These are phyloP conservation scores for Leptoteleia sp. DNA, from an alignment of 1,140 invertebrate genomes.

Conservation along the genomic window DNA sequence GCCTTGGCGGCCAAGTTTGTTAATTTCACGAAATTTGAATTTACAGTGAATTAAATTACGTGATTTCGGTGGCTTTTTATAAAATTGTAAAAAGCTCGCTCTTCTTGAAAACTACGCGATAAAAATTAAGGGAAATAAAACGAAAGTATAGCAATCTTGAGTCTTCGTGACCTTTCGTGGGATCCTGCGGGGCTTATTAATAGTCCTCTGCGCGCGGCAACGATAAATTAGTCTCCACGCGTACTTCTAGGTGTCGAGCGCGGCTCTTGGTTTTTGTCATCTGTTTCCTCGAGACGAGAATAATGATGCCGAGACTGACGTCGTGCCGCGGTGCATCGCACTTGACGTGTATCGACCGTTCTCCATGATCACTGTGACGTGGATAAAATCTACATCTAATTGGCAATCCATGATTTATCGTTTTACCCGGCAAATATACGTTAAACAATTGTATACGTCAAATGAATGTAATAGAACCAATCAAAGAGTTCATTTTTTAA, in stretches of 20 bases:
- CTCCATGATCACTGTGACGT: constrained; percentile 18
- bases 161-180: constrained; percentile 65
- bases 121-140: constrained; percentile 11
- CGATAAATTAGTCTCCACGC: constrained; percentile 69
- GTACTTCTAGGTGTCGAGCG: constrained; percentile 69
- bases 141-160: constrained; percentile 53
- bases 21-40: no score
- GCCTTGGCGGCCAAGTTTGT: no score
- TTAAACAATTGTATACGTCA: no score
- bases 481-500: no score
- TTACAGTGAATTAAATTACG: no score
- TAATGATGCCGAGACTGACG: constrained; percentile 64
- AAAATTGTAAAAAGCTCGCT: no score
- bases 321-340: constrained; percentile 38
- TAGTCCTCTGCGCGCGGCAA: constrained; percentile 62
- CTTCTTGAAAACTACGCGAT: no score
- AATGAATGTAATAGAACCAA: no score
- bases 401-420: no score
- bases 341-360: constrained; percentile 60
- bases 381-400: constrained; percentile 10
- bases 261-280: constrained; percentile 65
- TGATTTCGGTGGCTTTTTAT: no score
- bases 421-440: no score
- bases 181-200: constrained; percentile 67
- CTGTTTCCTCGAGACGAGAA: constrained; percentile 66